phyloP scores from a whole-genome alignment of 2,888 invertebrate genomes.

The Cremastinae sp. region DNA sequence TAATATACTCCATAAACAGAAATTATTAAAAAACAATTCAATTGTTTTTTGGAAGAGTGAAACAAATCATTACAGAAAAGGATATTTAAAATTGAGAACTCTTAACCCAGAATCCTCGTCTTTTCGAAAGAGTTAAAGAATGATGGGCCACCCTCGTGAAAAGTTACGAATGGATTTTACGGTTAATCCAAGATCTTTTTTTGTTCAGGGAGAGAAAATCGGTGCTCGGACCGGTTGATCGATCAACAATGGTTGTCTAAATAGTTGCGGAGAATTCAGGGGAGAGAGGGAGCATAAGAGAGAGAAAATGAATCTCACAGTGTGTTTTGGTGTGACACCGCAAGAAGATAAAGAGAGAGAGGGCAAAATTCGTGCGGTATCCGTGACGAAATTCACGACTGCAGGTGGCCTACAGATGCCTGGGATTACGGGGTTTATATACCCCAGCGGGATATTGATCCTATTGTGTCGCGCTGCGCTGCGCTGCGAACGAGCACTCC shows the following conservation, averaged over 20 bases:
- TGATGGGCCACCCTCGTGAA: constrained; percentile 20
- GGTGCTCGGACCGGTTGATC: constrained; percentile 60
- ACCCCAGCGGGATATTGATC: constrained; percentile 80
- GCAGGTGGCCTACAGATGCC: constrained; percentile 80
- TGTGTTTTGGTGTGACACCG: constrained; percentile 54
- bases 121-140: not conserved
- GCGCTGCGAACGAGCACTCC: constrained; percentile 59
- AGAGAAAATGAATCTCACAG: constrained; percentile 58
- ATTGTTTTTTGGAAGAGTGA: no score
- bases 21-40: no score
- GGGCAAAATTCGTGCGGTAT: constrained; percentile 68
- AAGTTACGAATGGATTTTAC: constrained; percentile 43
- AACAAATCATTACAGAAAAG: no score
- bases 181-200: constrained; percentile 50
- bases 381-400: constrained; percentile 78
- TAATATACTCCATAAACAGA: no score
- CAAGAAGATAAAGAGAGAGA: constrained; percentile 40
- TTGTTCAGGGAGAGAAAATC: constrained; percentile 43
- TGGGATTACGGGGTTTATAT: constrained; percentile 79
- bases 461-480: constrained; percentile 74
- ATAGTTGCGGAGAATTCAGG: constrained; percentile 71
- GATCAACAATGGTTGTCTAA: constrained; percentile 75
- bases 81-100: no score
- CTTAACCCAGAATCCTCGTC: not conserved
- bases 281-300: constrained; percentile 60